phyloP scores from a whole-genome alignment of 2,888 invertebrate species.

The Gibbula magus region DNA sequence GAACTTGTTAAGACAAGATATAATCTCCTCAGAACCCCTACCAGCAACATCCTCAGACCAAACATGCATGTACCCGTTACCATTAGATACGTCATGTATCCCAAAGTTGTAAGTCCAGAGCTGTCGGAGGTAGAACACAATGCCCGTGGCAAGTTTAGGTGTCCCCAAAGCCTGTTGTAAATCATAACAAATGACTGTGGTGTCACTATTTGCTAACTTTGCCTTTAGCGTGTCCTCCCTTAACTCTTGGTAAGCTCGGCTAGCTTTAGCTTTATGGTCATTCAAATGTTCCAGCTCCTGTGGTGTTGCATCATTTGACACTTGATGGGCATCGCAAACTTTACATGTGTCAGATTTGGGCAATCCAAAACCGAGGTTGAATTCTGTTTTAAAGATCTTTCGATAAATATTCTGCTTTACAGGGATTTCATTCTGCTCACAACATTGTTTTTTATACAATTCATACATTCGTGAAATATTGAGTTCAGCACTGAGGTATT shows the following conservation, averaged over 20 bases:
- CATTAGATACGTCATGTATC: neutral
- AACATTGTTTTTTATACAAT: neutral
- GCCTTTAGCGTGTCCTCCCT: neutral
- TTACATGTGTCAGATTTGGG: neutral
- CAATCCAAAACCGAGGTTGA: neutral
- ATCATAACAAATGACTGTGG: neutral
- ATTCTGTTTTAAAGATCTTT: neutral
- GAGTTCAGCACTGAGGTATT: neutral
- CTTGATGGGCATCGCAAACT: neutral
- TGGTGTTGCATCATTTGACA: neutral
- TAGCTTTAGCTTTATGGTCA: neutral
- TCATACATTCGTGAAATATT: neutral
- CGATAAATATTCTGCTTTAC: neutral
- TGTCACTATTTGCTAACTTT: neutral
- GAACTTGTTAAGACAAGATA: neutral
- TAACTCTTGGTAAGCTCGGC: neutral
- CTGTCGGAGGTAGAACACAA: neutral
- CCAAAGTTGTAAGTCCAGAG: neutral
- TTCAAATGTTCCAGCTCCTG: neutral
- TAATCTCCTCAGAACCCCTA: neutral
- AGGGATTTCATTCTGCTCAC: neutral
- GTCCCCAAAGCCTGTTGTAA: neutral
- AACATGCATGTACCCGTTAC: neutral
- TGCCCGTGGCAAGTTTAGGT: neutral
- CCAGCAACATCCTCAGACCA: neutral